Percentiles rank a stretch among this genome's conserved stretches.
Evolutionary conservation across 2,888 invertebrate species (phyloP).

Genomic region (Dryococelus australis): DNA sequence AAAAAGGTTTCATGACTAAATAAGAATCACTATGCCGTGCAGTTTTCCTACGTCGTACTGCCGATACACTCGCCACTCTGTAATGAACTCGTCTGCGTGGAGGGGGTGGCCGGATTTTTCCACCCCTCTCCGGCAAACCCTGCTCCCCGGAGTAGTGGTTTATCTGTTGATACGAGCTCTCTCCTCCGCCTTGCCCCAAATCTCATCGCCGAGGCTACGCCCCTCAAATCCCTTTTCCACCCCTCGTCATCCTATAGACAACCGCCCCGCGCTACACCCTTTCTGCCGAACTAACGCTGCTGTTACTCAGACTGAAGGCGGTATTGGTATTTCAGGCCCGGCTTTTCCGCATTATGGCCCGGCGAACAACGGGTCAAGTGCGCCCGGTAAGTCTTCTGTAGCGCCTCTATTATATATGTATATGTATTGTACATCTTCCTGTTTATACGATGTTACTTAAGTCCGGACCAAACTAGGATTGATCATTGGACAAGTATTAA

Average conservation of each 20-base stretch:
- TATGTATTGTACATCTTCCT: too few relatives aligned
- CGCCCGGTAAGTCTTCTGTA: background rate
- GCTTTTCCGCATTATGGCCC: background rate
- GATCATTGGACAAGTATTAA: too few relatives aligned
- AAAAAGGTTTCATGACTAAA: too few relatives aligned
- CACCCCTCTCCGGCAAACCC: background rate
- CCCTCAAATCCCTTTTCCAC: background rate
- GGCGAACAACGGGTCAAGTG: background rate
- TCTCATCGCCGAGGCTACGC: conserved; percentile 9
- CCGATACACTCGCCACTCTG: background rate
- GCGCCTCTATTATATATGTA: too few relatives aligned
- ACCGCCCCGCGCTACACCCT: background rate
- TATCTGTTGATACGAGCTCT: conserved; percentile 16
- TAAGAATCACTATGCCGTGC: too few relatives aligned
- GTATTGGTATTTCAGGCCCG: background rate
- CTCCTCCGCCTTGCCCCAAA: conserved; percentile 2
- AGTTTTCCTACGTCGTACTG: background rate
- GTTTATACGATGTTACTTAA: too few relatives aligned
- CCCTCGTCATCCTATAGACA: background rate
- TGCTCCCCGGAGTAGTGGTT: background rate
- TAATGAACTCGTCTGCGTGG: background rate
- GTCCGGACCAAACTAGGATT: too few relatives aligned
- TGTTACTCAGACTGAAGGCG: conserved; percentile 16
- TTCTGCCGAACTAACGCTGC: background rate
- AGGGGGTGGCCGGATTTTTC: background rate